phyloP scores from a whole-genome alignment of 1,140 invertebrate genomes.

The Choristoneura fumiferana region DNA sequence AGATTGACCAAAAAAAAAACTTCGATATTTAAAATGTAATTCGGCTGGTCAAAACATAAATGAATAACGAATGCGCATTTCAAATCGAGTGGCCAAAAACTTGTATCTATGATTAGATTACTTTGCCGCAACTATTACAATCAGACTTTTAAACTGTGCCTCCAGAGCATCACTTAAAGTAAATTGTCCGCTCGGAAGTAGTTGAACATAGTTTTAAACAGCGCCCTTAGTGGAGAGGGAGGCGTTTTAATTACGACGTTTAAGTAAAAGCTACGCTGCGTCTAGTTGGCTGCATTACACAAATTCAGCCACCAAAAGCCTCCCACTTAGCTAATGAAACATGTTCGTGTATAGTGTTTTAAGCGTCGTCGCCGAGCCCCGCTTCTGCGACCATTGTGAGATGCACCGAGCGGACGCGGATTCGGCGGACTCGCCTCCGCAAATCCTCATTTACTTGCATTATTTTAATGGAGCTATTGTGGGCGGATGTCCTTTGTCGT shows the following conservation, averaged over 20 bases:
- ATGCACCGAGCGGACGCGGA: conserved; percentile 49
- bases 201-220: conserved; percentile 72
- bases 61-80: too few species aligned
- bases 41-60: too few species aligned
- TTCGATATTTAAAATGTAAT: too few species aligned
- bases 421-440: conserved; percentile 65
- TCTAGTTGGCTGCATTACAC: conserved; percentile 74
- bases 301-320: conserved; percentile 78
- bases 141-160: not conserved
- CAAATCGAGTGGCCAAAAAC: too few species aligned
- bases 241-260: conserved; percentile 75
- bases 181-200: conserved; percentile 73
- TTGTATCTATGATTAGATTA: too few species aligned
- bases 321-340: conserved; percentile 80
- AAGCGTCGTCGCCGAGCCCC: conserved; percentile 56
- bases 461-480: conserved; percentile 79
- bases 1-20: too few species aligned
- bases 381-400: conserved; percentile 59
- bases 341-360: conserved; percentile 78
- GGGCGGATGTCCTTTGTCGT: conserved; percentile 74
- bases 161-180: conserved; percentile 59
- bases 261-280: conserved; percentile 74
- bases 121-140: not conserved
- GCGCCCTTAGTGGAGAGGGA: conserved; percentile 61
- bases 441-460: conserved; percentile 78